Base-by-base conservation (phyloP, 2,888 invertebrate genomes). In the Apomyelois bistriatella region DNA sequence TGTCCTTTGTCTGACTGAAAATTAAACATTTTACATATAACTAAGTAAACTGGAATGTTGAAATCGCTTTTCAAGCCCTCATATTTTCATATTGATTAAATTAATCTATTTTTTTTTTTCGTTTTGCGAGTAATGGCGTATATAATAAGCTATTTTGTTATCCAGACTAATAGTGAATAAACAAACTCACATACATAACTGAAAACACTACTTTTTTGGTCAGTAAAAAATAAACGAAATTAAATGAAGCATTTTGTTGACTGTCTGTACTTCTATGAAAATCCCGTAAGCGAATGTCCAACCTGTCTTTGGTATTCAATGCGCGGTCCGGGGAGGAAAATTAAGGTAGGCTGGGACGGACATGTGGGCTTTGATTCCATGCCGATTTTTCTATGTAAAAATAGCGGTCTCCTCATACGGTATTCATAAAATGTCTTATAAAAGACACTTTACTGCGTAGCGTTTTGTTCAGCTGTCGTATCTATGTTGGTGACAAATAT, bases 291-390 rank as follows among this genome's bases (percentile, higher is more conserved):
- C 76, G 74, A 79, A 78, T 80, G 78, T 76, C 78, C 78, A 75
- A 60, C 70, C 72, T 68, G 72, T 66, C 71, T 80, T 86, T 82
- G 72, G 72, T 86, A 87, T 87, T 84, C 86, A 77, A 74, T 60
- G 62, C 79, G 69, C 76, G 79, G 67, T 56, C 61, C 69, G 57
- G 64, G 64, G 68, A 81, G 80, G 79, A 84, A 85, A 86, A 86
- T 86, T 85, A 86, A 86, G 86, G 87, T 84, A 79, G 78, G 74
- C 81, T 78, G 70, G 73, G 65, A 67, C 72, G 80, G 78, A 79
- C 83, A 86, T 84, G 81, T 76, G 79, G 82, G 79, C 74, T 85
- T 85, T 85, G 85, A 85, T 84, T 82, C 79, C 74, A 64, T 79
- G 72, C 77, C 77, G 77, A 81, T 82, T 82, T 80, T 80, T 78